Evolutionary conservation across 2,113 vertebrate genomes (phyloP), one percentile per base, ranked within the genome.

Genomic region (Paralichthys olivaceus): DNA sequence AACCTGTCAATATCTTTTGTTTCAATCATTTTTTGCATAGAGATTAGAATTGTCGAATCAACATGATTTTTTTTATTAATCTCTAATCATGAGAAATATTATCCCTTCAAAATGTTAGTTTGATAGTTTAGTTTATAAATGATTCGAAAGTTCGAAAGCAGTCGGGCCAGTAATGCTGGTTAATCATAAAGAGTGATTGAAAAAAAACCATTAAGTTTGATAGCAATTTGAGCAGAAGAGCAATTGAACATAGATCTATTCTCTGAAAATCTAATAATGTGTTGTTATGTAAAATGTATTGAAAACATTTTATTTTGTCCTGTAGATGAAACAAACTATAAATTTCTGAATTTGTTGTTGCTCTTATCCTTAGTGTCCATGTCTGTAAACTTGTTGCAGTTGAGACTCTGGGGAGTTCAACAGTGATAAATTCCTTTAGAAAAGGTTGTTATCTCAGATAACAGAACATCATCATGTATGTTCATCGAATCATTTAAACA

Each of bases 141-240:
- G n/a, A n/a, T n/a, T n/a, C n/a, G n/a, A n/a, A n/a, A n/a, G n/a
- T n/a, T n/a, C n/a, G n/a, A 51, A 64, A n/a, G 73, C 45, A 43
- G 2, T 26, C 37, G 8, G 57, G 29, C 1, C 7, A 7, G 20
- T 13, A 4, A 56, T 17, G 15, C 12, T 8, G 13, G 5, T 6
- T 53, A 29, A 40, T 69, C 25, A 37, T 14, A 2, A 4, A 61
- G 4, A 37, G 60, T 45, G 17, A 19, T 49, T 49, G 15, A 49
- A 47, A 47, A 47, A 6, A 15, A 47, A 43, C 0, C 15, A 47
- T 0, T 6, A 49, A 37, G 11, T 64, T 71, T 8, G 45, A 49
- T 17, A 7, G 49, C 47, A 26, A 28, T 53, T 15, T 63, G 86
- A 92, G 91, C 91, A 93, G 89, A 90, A 90, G 80, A 92, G 90